Evolutionary conservation across 2,113 vertebrate species (phyloP).

Genomic region (Dicerorhinus sumatrensis): DNA sequence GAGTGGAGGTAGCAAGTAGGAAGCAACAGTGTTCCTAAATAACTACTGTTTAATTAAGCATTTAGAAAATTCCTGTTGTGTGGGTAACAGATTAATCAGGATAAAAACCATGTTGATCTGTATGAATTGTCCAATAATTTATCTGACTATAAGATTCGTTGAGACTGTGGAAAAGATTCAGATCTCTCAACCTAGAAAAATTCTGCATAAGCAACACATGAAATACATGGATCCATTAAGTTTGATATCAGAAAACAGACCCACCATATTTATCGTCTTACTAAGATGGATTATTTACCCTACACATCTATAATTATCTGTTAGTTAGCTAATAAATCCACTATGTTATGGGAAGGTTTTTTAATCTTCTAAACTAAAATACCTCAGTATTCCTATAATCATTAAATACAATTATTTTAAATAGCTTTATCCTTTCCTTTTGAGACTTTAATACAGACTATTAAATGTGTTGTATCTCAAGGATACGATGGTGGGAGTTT

Average conservation of each 20-base stretch:
- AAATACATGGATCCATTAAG: neutral
- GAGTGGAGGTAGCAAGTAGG: neutral
- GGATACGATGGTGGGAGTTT: neutral
- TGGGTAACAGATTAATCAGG: neutral
- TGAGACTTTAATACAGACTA: neutral
- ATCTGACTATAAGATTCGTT: neutral
- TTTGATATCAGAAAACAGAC: neutral
- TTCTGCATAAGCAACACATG: neutral
- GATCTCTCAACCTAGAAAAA: slow-evolving; percentile 26
- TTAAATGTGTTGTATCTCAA: neutral
- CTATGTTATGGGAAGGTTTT: neutral
- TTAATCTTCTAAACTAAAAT: slow-evolving; percentile 41
- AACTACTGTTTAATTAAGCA: neutral
- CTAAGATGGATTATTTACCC: neutral
- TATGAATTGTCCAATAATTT: slow-evolving; percentile 14
- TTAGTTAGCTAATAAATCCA: neutral
- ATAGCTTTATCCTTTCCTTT: neutral
- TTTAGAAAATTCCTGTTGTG: slow-evolving; percentile 41
- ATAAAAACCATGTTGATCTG: neutral
- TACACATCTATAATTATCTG: neutral
- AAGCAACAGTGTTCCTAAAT: neutral
- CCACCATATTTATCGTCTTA: neutral
- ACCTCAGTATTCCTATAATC: neutral
- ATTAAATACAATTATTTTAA: neutral
- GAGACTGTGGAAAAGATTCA: slow-evolving; percentile 40